Percentiles rank a stretch among this genome's conserved stretches.
These are phyloP conservation scores for Yponomeuta plumbellus DNA, from an alignment of 2,888 invertebrate species.

Conservation along the genomic window DNA sequence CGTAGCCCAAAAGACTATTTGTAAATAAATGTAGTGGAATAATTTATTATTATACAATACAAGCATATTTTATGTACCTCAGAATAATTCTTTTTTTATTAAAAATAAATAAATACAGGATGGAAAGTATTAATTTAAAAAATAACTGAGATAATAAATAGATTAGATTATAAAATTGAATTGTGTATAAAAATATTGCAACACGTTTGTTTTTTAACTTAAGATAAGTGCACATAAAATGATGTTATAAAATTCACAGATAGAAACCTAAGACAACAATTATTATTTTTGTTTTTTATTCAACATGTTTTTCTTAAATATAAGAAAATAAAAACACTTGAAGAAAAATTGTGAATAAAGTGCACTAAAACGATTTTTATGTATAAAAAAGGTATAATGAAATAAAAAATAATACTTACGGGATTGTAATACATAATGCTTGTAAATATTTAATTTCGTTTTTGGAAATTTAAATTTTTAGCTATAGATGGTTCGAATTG, in stretches of 20 bases:
- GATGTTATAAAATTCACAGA: slow-evolving; percentile 41
- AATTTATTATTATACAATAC: slow-evolving; percentile 46
- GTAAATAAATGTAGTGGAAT: slow-evolving; percentile 63
- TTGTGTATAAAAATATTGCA: slow-evolving; percentile 27
- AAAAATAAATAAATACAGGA: slow-evolving; percentile 47
- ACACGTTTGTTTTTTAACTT: slow-evolving; percentile 26
- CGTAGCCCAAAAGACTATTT: slow-evolving; percentile 65
- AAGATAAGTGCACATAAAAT: slow-evolving; percentile 23
- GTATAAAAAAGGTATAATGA: slow-evolving; percentile 38
- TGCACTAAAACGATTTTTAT: slow-evolving; percentile 53
- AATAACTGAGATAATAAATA: slow-evolving; percentile 68
- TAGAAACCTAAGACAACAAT: slow-evolving; percentile 41
- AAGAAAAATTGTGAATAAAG: slow-evolving; percentile 52
- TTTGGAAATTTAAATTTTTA: slow-evolving; percentile 26
- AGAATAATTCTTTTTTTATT: slow-evolving; percentile 47
- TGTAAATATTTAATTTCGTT: slow-evolving; percentile 41
- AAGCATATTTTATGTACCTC: slow-evolving; percentile 40
- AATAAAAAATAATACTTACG: slow-evolving; percentile 46
- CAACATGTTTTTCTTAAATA: slow-evolving; percentile 23
- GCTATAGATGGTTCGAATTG: slow-evolving; percentile 27
- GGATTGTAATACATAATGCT: slow-evolving; percentile 43
- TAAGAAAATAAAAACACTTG: slow-evolving; percentile 34
- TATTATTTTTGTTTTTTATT: slow-evolving; percentile 35
- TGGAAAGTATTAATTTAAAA: slow-evolving; percentile 56
- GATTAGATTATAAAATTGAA: slow-evolving; percentile 40